phyloP scores from a whole-genome alignment of 2,113 vertebrate species.

The Cephalopholis sonnerati region DNA sequence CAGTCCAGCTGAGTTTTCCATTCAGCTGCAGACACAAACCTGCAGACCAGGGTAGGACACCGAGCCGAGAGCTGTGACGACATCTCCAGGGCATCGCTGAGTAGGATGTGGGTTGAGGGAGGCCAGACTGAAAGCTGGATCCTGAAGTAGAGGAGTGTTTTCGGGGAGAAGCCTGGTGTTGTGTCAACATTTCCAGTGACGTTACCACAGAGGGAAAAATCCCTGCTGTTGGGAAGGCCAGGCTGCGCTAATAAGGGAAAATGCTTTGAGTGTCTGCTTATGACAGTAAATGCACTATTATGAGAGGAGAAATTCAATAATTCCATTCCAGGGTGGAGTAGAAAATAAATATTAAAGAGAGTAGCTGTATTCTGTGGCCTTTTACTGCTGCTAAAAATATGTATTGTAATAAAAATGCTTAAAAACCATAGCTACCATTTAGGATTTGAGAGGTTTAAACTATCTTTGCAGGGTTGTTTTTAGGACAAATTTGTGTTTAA shows the following conservation, averaged over 20 bases:
- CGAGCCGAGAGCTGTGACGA: slow-evolving; percentile 29
- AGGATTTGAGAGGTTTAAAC: background rate
- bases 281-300: slow-evolving; percentile 38
- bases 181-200: slow-evolving; percentile 79
- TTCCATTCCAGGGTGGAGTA: slow-evolving; percentile 24
- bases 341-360: slow-evolving; percentile 7
- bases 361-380: background rate
- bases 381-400: background rate
- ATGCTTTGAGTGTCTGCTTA: slow-evolving; percentile 46
- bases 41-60: slow-evolving; percentile 7
- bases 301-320: slow-evolving; percentile 29
- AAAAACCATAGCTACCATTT: background rate
- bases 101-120: slow-evolving; percentile 33
- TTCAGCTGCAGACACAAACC: slow-evolving; percentile 34
- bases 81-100: slow-evolving; percentile 8
- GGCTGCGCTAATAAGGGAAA: slow-evolving; percentile 63
- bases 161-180: slow-evolving; percentile 52
- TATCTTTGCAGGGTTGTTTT: no score
- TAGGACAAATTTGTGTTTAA: background rate
- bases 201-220: slow-evolving; percentile 62
- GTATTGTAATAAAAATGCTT: background rate
- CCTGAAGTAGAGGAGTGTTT: slow-evolving; percentile 41
- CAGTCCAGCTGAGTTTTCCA: slow-evolving; percentile 59
- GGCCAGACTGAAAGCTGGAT: slow-evolving; percentile 49
- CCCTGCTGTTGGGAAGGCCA: slow-evolving; percentile 51